Conservation (phyloP, 2,797 vertebrate species). For the Smutsia temminckii region DNA sequence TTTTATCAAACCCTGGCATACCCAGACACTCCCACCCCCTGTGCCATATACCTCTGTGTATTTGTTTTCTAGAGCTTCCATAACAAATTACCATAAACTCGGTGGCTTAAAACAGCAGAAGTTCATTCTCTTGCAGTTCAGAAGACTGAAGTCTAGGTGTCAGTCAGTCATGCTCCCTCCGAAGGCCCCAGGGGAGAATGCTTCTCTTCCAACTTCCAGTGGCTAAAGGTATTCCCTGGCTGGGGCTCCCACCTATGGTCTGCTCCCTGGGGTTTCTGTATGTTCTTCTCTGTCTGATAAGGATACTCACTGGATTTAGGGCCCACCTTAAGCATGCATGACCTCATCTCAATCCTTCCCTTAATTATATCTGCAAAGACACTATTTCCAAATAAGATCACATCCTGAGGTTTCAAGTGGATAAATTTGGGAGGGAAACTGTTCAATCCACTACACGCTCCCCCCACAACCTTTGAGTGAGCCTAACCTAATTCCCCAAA, state of each 20-base stretch:
- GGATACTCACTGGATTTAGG: background rate
- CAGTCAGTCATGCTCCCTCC: background rate
- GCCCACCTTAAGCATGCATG: background rate
- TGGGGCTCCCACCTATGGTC: background rate
- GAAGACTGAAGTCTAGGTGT: background rate
- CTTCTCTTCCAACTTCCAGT: background rate
- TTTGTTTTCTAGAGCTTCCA: background rate
- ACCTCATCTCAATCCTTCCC: background rate
- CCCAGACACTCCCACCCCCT: background rate
- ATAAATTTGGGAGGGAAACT: background rate
- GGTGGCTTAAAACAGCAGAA: background rate
- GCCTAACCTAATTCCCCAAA: background rate
- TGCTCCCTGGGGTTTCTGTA: background rate
- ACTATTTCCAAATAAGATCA: background rate
- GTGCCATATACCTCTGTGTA: background rate
- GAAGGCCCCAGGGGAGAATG: background rate
- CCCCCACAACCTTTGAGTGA: background rate
- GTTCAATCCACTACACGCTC: background rate
- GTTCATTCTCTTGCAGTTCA: background rate
- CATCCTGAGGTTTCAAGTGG: background rate
- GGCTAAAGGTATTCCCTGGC: background rate
- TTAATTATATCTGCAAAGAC: conserved; percentile 31
- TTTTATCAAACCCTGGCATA: background rate
- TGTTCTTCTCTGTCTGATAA: background rate
- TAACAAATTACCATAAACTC: background rate